Percentiles rank a stretch among this genome's conserved stretches.
Evolutionary conservation across 2,888 invertebrate species (phyloP).

Genomic region (Caenorhabditis plicata): DNA sequence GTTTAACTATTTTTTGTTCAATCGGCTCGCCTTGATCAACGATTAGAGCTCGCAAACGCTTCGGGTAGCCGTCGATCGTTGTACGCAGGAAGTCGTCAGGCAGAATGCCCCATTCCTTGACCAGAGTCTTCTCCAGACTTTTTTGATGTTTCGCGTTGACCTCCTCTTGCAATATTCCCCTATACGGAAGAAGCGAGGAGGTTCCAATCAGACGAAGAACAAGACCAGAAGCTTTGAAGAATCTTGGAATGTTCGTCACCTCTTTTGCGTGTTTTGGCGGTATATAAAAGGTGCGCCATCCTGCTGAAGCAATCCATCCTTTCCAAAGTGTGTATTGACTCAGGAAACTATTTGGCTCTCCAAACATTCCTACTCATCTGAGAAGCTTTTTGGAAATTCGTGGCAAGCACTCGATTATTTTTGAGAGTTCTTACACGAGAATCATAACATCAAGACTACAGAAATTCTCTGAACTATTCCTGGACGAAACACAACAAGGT

Average conservation of each 20-base stretch:
- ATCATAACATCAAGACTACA: no score
- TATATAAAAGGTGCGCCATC: conserved; percentile 11
- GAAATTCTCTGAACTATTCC: no score
- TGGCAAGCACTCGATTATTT: conserved; percentile 7
- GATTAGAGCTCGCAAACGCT: neutral
- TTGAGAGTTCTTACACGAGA: no score
- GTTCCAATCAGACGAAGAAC: neutral
- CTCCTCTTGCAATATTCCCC: neutral
- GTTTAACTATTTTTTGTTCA: neutral
- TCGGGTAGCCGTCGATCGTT: neutral
- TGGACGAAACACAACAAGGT: no score
- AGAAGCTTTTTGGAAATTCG: conserved; percentile 1
- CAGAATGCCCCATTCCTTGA: neutral
- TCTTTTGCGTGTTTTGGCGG: conserved; percentile 12
- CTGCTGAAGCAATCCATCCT: conserved; percentile 8
- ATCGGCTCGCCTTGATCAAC: neutral
- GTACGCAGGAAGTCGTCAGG: conserved; percentile 1
- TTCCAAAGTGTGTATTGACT: conserved; percentile 8
- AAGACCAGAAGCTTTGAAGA: neutral
- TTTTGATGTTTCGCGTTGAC: neutral
- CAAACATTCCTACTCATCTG: conserved; percentile 5
- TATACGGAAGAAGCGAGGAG: conserved; percentile 2
- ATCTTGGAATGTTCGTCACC: conserved; percentile 2
- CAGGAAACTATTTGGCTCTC: conserved; percentile 12
- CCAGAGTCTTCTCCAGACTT: neutral